Conservation (phyloP, 53 echinoderm and acorn worm genomes). For the Antedon mediterranea region DNA sequence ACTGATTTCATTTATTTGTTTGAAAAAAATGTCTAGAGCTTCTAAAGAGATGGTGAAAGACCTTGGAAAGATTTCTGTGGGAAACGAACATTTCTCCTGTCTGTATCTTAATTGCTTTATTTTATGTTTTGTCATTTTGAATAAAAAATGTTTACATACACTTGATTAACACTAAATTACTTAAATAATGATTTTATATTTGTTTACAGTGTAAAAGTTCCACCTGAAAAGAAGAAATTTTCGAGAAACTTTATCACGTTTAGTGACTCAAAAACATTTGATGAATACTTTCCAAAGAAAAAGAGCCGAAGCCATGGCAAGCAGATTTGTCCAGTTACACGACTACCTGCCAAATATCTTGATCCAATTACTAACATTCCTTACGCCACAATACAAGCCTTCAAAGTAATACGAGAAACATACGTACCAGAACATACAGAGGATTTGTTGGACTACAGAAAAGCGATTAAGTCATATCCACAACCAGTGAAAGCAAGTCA, state of each 20-base stretch:
- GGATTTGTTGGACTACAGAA: neutral
- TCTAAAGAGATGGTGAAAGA: too few relatives aligned
- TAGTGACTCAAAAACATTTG: conserved; percentile 62
- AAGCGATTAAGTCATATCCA: neutral
- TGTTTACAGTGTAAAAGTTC: too few relatives aligned
- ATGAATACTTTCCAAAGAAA: conserved; percentile 47
- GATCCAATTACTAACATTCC: conserved; percentile 92
- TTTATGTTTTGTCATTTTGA: too few relatives aligned
- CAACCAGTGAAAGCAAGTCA: neutral
- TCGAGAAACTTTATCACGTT: conserved; percentile 82
- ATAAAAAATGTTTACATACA: too few relatives aligned
- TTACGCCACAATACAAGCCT: conserved; percentile 82
- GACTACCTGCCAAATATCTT: conserved; percentile 74
- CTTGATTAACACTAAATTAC: too few relatives aligned
- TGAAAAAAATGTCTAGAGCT: too few relatives aligned
- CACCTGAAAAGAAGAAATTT: conserved; percentile 27
- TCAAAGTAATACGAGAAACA: conserved; percentile 81
- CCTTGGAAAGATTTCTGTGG: too few relatives aligned
- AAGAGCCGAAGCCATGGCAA: conserved; percentile 34
- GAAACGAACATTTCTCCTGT: too few relatives aligned
- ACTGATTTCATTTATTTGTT: too few relatives aligned
- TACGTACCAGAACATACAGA: conserved; percentile 44
- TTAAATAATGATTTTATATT: too few relatives aligned
- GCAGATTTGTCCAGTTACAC: conserved; percentile 72
- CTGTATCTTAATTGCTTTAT: too few relatives aligned